Base-by-base conservation (phyloP, 2,113 vertebrate species). In the Nothoprocta perdicaria region DNA sequence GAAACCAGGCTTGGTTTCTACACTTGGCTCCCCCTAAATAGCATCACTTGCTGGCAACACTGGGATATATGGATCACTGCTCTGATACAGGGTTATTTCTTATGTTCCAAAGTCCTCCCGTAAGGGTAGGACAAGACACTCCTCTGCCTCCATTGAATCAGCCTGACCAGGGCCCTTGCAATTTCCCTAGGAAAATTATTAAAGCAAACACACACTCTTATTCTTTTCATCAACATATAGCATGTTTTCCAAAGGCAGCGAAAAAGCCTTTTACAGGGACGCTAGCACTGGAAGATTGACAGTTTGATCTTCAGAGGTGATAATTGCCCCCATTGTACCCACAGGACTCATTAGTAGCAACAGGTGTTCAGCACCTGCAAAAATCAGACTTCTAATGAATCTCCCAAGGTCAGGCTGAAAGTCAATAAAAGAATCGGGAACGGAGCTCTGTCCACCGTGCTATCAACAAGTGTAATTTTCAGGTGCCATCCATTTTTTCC, bases 401-500 rank as follows among this genome's bases (percentile, higher is more conserved):
- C 87, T 88, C 40, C 43, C 92, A 93, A 96, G 85, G 93, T 92
- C 85, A 88, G 1, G 0, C 0, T 80, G 85, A 78, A 95, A 88
- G 73, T 78, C 92, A 88, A 68, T 31, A 89, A 71, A 84, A 91
- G 80, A 89, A 85, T 80, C 73, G 16, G 66, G 57, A 94, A 83
- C 2, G 1, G 86, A 86, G 73, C 66, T 67, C 86, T 75, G 43
- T 52, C 85, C 83, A 86, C 61, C 65, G 73, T 77, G 92, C 89
- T 86, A 94, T 90, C 92, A 93, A 95, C 92, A 95, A 92, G 91
- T 90, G 92, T 80, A 83, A 94, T 95, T 94, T 95, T 95, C 94
- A 96, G 83, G 88, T 92, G 76, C 86, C 88, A 89, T 95, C 92
- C 88, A 71, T 88, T 92, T 88, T 83, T 74, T 71, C 69, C 62